Conservation (phyloP, 2,888 invertebrate genomes). For the Deilephila porcellus region DNA sequence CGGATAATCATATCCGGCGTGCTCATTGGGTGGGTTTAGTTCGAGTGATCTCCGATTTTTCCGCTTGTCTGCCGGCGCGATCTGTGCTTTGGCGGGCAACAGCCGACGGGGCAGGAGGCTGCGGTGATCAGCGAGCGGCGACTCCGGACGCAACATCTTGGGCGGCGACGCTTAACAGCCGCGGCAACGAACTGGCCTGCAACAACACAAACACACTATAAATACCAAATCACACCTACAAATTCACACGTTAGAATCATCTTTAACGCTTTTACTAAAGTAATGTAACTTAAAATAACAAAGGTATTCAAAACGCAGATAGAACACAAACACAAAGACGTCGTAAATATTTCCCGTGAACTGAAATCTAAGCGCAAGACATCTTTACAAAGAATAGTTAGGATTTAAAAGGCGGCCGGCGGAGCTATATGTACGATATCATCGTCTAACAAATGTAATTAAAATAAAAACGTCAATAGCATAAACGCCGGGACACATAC, state of each 20-base stretch:
- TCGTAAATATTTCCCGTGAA: conserved; percentile 11
- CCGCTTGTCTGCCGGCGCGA: conserved; percentile 76
- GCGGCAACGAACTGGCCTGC: conserved; percentile 69
- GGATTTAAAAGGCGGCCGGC: background rate
- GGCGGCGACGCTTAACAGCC: conserved; percentile 70
- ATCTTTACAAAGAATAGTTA: background rate
- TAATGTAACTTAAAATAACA: background rate
- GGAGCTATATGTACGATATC: background rate
- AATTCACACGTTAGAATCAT: background rate
- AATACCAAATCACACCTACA: background rate
- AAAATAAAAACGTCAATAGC: conserved; percentile 26
- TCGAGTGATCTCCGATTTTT: conserved; percentile 80
- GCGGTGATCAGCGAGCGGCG: conserved; percentile 83
- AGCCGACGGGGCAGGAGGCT: conserved; percentile 79
- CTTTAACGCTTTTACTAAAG: background rate
- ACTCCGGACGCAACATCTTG: conserved; percentile 81
- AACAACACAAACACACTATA: conserved; percentile 50
- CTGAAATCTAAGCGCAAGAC: conserved; percentile 6
- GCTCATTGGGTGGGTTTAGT: conserved; percentile 75
- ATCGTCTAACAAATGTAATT: conserved; percentile 21
- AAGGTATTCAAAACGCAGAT: conserved; percentile 6
- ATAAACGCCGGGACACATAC: background rate
- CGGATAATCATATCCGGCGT: conserved; percentile 74
- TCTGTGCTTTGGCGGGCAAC: conserved; percentile 78
- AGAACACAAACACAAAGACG: conserved; percentile 1